Base-by-base conservation (phyloP, 1,140 invertebrate genomes). In the Diuraphis noxia region DNA sequence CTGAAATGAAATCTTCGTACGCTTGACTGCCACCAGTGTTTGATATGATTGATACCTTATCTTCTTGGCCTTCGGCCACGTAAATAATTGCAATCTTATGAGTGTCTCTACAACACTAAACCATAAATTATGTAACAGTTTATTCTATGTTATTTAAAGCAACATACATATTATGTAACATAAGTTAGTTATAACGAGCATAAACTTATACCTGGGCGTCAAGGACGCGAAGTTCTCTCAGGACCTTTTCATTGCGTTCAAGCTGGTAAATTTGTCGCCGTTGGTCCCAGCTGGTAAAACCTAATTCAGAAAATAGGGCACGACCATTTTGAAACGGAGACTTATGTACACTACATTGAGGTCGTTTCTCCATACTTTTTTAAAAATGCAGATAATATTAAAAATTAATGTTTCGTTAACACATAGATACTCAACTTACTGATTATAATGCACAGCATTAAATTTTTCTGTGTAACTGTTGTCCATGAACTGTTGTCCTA, bases 81-180 rank as follows among this genome's bases (percentile, higher is more conserved):
- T 99, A 99, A 93, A 99, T 99, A 5, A 99, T 98, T 21, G 99
- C 99, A 93, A 99, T 97, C 95, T 99, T 99, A 94, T 99, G 99
- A 1, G 98, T 99, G 94, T 99, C 99, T 41, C 99, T 95, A 93
- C 97, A 97, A 93, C 94, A 94, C 96, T 97, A 93, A 41, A 94
- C 94, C 34, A 56, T n/a, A 63, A 1, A 88, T 40, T 30, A 49
- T 9, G 2, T 49, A 52, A 86, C 7, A 40, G 1, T 19, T 56
- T 34, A 86, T 36, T 86, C 23, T 17, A 36, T 84, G 13, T n/a
- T 72, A 72, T 72, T 49, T 49, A 40, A 40, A 8, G 10, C 38
- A 46, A 85, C 13, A 13, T 21, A 2, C 13, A 43, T 34, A 34
- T 34, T 85, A 21, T 85, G 21, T 23, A 85, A 19, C 49, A 41